Base-by-base conservation (phyloP, 2,888 invertebrate species). In the Caradrina clavipalpis region DNA sequence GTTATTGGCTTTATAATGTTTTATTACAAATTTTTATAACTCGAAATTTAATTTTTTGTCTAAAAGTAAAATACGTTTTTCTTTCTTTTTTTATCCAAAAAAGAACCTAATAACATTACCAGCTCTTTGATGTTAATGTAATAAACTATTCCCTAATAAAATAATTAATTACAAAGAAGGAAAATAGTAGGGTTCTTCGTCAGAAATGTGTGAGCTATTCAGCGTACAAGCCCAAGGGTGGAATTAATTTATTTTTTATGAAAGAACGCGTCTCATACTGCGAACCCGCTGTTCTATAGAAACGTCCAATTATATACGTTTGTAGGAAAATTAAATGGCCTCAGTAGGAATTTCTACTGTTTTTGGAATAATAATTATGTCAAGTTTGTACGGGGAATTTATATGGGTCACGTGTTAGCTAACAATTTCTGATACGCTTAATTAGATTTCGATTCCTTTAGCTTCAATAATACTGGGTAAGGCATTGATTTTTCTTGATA, bases 171-270 rank as follows among this genome's bases (percentile, higher is more conserved):
- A 78, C 50, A 73, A 13, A 17, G 55, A 56, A 56, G 51, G 54
- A 68, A 61, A 62, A 67, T 79, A 65, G 82, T 81, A 80, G 49
- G 73, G 78, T 10, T 17, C 68, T 84, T 82, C 78, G 82, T 79
- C 70, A 80, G 76, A 84, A 79, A 80, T 71, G 72, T 84, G 75
- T 74, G 66, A 69, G 75, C 74, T 60, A 79, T 86, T 81, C 82
- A 86, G 39, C 7, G 76, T 70, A 80, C 35, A 55, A 53, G 69
- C 71, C 45, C 21, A 69, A 67, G 72, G 82, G 79, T 69, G 69
- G 77, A 82, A 76, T 73, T 73, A 81, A 84, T 86, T 86, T 82
- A 82, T 85, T 81, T 82, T 85, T 83, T 83, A 87, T 85, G 76
- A 84, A 87, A 78, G 83, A 81, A 83, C 85, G 62, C 75, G 62